Base-by-base conservation (phyloP, 2,113 vertebrate species). In the Dasypus novemcinctus region DNA sequence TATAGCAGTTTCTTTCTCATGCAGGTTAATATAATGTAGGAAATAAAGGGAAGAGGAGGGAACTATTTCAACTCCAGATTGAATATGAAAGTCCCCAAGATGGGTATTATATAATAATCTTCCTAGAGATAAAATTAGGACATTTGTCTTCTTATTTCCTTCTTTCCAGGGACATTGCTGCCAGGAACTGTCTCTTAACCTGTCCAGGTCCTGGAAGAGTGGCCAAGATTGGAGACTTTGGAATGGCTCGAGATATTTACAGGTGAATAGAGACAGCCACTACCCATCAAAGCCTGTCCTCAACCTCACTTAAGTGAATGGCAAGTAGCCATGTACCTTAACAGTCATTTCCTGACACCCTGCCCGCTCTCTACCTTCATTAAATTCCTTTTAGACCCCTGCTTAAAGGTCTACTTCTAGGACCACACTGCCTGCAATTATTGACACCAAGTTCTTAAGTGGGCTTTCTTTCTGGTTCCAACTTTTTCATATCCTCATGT, bases 161-260 rank as follows among this genome's bases (percentile, higher is more conserved):
- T 57, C 61, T 88, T 95, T 87, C 43, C 98, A 99, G 99, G 98
- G 99, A 99, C 95, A 99, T 99, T 82, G 99, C 99, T 59, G 99
- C 99, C 94, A 99, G 99, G 93, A 99, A 99, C 96, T 99, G 99
- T 96, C 99, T 99, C 57, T 98, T 99, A 88, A 99, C 99, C 94
- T 99, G 99, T 97, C 99, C 99, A 95, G 99, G 99, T 46, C 97
- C 99, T 1, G 99, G 99, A 25, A 99, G 99, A 81, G 98, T 99
- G 97, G 99, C 99, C 75, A 99, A 99, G 98, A 99, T 99, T 31
- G 99, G 99, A 94, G 99, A 99, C 97, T 99, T 99, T 49, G 99
- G 99, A 93, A 99, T 99, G 99, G 99, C 99, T 59, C 98, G 99
- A 79, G 99, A 99, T 95, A 99, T 99, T 97, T 99, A 99, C 98